phyloP scores from a whole-genome alignment of 1,140 invertebrate genomes.

The Drosophila ambigua region DNA sequence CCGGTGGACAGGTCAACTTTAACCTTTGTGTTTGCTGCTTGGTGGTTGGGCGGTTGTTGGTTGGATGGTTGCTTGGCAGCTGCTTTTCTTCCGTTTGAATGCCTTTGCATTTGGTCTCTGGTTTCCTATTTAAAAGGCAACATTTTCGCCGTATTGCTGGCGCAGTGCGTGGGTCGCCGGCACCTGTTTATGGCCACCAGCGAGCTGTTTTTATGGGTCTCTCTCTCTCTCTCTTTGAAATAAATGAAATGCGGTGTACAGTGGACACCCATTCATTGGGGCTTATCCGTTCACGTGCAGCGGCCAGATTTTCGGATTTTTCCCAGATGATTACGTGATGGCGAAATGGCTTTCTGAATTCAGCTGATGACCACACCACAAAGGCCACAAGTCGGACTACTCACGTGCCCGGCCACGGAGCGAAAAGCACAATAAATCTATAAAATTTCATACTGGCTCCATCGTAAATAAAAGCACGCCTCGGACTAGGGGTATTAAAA shows the following conservation, averaged over 20 bases:
- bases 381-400: slow-evolving; percentile 19
- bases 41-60: neutral
- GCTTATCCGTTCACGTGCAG: slow-evolving; percentile 32
- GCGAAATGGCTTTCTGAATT: slow-evolving; percentile 11
- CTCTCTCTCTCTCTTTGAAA: neutral
- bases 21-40: slow-evolving; percentile 36
- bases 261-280: neutral
- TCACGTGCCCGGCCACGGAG: slow-evolving; percentile 45
- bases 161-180: slow-evolving; percentile 5
- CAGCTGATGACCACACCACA: no score
- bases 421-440: slow-evolving; percentile 53
- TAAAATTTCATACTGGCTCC: slow-evolving; percentile 49
- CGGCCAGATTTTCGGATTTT: slow-evolving; percentile 32
- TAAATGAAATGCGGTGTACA: slow-evolving; percentile 27
- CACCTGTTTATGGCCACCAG: slow-evolving; percentile 40
- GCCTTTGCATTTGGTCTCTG: slow-evolving; percentile 49
- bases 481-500: slow-evolving; percentile 34
- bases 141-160: slow-evolving; percentile 6
- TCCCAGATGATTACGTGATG: slow-evolving; percentile 51
- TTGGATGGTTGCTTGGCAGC: slow-evolving; percentile 32
- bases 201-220: slow-evolving; percentile 24
- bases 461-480: slow-evolving; percentile 63
- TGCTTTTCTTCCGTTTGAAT: slow-evolving; percentile 45
- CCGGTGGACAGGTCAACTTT: slow-evolving; percentile 28
- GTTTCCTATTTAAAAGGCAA: slow-evolving; percentile 45